Evolutionary conservation across 2,113 vertebrate genomes (phyloP), one percentile per base, ranked within the genome.

Genomic region (Albula glossodonta): DNA sequence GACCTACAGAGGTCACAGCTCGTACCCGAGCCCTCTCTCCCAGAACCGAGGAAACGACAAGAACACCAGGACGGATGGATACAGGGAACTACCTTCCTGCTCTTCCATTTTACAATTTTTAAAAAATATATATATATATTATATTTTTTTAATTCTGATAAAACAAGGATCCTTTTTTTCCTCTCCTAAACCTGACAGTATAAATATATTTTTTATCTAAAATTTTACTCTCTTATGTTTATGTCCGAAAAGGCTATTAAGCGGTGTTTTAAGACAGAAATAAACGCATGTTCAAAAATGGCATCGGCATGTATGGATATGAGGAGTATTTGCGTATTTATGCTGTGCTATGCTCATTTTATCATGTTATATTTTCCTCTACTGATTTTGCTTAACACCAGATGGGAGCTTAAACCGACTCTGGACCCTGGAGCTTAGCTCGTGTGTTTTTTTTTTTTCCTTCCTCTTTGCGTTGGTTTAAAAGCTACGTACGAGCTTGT

Each of bases 41-140:
- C 91, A 84, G 90, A 90, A 92, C 88, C 86, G 12, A 87, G 90
- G 93, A 91, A 57, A 89, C 87, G 89, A 90, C 91, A 93, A 93
- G 93, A 93, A 89, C 87, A 88, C 90, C 91, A 93, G 93, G 93
- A 93, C 31, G 70, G 70, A 74, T 6, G 70, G 70, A 74, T 74
- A n/a, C 8, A 74, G 19, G 87, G 88, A 91, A 89, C 89, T 88
- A 84, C 88, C 87, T 63, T 82, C 83, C 77, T 2, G 52, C 13
- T 89, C 53, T n/a, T 51, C 10, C 4, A n/a, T 5, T n/a, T 83
- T 51, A 41, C 31, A 41, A 41, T 41, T 41, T 41, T 41, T 41
- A 41, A 41, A 41, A 41, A 41, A 41, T 41, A 41, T 41, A 41
- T 41, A 41, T 41, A 41, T 41, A 41, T 41, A 41, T 41, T 41